A percentile compares a stretch with the other conserved stretches of the same genome.
Evolutionary conservation across 2,797 vertebrate genomes (phyloP).

Genomic region (Macropodus opercularis): DNA sequence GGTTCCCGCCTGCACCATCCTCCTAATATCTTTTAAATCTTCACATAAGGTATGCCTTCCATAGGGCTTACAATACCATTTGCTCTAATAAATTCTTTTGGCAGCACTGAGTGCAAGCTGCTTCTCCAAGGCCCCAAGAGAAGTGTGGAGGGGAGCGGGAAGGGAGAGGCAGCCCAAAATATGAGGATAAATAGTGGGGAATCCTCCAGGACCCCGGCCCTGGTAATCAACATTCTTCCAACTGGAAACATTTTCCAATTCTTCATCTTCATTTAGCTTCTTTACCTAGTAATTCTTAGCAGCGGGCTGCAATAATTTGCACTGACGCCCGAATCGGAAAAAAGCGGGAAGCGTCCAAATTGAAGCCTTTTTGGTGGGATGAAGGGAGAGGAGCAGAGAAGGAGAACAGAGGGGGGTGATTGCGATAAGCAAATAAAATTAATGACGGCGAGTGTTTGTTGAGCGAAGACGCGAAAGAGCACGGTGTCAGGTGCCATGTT

Average conservation of each 20-base stretch:
- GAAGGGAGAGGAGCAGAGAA: conserved; percentile 12
- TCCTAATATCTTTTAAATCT: conserved; percentile 90
- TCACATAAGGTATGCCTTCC: conserved; percentile 90
- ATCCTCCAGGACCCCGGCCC: conserved; percentile 81
- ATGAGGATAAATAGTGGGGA: conserved; percentile 86
- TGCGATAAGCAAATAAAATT: conserved; percentile 81
- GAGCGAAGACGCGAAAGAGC: conserved; percentile 75
- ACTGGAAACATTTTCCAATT: conserved; percentile 86
- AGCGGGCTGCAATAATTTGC: conserved; percentile 78
- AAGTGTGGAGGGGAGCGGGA: conserved; percentile 60
- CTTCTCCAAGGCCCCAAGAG: conserved; percentile 80
- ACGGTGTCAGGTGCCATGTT: conserved; percentile 77
- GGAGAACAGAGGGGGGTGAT: conserved; percentile 35
- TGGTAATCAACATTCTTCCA: conserved; percentile 83
- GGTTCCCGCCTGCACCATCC: conserved; percentile 82
- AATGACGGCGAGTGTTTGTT: conserved; percentile 81
- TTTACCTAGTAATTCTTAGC: conserved; percentile 77
- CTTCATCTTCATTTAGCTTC: conserved; percentile 86
- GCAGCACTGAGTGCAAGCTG: conserved; percentile 85
- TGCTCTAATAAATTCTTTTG: conserved; percentile 91
- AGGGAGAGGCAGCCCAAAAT: conserved; percentile 82
- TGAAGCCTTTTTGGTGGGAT: conserved; percentile 36
- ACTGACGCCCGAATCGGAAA: conserved; percentile 68
- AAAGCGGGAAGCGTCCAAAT: conserved; percentile 59
- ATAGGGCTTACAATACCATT: conserved; percentile 89